These are phyloP conservation scores for Dendrocopos noguchii DNA, from an alignment of 2,113 vertebrate genomes.

Conservation along the genomic window DNA sequence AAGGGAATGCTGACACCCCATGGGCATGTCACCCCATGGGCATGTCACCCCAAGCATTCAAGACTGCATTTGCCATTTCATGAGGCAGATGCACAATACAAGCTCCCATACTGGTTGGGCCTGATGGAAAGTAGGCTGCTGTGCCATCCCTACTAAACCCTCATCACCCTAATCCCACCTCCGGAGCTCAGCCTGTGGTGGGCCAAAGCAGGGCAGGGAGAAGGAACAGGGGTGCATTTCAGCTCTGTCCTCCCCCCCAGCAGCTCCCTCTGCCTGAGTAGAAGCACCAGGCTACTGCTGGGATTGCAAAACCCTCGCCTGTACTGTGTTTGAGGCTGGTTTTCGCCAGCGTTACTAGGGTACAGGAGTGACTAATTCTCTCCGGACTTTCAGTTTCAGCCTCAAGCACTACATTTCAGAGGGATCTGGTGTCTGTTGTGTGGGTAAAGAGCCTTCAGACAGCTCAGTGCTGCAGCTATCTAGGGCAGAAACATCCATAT, in stretches of 20 bases:
- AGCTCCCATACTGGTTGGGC: fast-evolving
- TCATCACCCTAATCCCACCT: fast-evolving
- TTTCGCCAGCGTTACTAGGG: conserved; percentile 74
- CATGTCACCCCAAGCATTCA: not conserved
- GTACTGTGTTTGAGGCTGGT: conserved; percentile 54
- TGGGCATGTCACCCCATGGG: fast-evolving
- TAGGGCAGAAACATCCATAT: conserved; percentile 2
- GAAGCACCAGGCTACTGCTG: not conserved
- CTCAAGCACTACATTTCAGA: conserved; percentile 46
- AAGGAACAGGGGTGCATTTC: not conserved
- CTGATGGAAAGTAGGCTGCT: not conserved
- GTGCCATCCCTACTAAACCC: not conserved
- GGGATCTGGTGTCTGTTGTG: conserved; percentile 31
- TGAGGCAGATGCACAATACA: fast-evolving
- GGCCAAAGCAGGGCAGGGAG: not conserved
- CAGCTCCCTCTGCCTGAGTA: not conserved
- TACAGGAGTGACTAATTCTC: conserved; percentile 69
- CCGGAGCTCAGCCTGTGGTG: fast-evolving
- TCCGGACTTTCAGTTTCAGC: conserved; percentile 74
- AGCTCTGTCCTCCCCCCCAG: not conserved
- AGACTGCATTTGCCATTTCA: not conserved
- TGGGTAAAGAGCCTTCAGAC: conserved; percentile 16
- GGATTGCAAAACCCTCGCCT: conserved; percentile 26
- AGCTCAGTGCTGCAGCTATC: not conserved
- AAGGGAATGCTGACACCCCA: not conserved